Percentiles rank a stretch among this genome's conserved stretches.
phyloP scores from a whole-genome alignment of 2,113 vertebrate genomes.

The Nothobranchius furzeri region DNA sequence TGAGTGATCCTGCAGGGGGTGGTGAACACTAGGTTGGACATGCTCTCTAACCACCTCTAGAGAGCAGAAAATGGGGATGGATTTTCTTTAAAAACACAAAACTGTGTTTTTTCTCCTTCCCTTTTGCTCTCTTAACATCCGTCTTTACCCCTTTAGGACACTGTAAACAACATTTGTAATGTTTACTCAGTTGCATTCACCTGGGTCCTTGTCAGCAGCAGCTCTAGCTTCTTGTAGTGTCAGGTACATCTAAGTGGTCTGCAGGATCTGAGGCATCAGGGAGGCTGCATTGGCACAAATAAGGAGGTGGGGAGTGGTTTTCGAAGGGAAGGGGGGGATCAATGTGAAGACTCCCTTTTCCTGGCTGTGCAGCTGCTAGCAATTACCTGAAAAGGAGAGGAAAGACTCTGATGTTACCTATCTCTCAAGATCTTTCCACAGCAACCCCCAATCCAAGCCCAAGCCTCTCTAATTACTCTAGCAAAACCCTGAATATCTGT shows the following conservation, averaged over 20 bases:
- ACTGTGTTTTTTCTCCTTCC: conserved; percentile 5
- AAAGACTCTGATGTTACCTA: conserved; percentile 41
- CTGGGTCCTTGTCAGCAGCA: conserved; percentile 41
- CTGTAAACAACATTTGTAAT: conserved; percentile 54
- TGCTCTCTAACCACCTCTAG: conserved; percentile 22
- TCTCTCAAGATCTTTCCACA: conserved; percentile 59
- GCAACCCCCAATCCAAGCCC: conserved; percentile 46
- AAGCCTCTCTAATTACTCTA: conserved; percentile 68
- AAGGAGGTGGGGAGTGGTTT: neutral
- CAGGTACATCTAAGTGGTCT: conserved; percentile 49
- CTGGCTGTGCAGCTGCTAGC: conserved; percentile 63
- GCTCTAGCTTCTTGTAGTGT: conserved; percentile 41
- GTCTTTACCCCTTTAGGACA: conserved; percentile 38
- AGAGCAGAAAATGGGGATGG: conserved; percentile 18
- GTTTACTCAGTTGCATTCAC: conserved; percentile 55
- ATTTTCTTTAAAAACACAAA: conserved; percentile 42
- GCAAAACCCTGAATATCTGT: conserved; percentile 61
- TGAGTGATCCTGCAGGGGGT: conserved; percentile 44
- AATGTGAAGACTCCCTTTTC: conserved; percentile 34
- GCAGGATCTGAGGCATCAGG: conserved; percentile 52
- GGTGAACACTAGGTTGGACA: conserved; percentile 36
- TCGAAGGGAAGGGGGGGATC: conserved; percentile 14
- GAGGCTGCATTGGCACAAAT: conserved; percentile 16
- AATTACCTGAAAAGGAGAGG: conserved; percentile 69
- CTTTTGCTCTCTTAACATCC: conserved; percentile 2